Conservation (phyloP, 2,113 vertebrate genomes). For the Bujurquina vittata region DNA sequence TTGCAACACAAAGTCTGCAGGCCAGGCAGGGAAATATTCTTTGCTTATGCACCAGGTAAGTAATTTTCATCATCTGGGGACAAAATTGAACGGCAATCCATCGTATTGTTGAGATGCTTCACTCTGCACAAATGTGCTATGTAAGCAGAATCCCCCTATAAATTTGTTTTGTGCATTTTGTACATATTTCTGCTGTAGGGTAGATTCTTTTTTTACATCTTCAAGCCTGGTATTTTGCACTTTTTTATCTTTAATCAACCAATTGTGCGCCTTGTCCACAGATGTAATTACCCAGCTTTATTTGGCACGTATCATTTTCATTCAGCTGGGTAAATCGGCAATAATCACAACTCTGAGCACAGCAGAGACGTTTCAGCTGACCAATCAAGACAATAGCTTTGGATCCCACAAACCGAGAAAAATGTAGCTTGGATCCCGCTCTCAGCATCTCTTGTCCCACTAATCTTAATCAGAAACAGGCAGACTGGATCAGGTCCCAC, state of each 20-base stretch:
- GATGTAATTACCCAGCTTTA: conserved; percentile 49
- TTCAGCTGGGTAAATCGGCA: conserved; percentile 49
- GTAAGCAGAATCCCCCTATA: background rate
- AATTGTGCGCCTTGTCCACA: conserved; percentile 1
- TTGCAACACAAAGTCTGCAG: background rate
- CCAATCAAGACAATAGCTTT: conserved; percentile 56
- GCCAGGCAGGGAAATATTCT: background rate
- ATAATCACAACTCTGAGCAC: conserved; percentile 63
- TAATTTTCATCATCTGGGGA: background rate
- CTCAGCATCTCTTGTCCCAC: conserved; percentile 45
- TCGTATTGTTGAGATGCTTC: background rate
- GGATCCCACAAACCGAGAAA: conserved; percentile 32
- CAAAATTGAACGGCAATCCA: background rate
- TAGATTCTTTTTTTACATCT: background rate
- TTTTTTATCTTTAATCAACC: conserved; percentile 1
- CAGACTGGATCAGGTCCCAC: conserved; percentile 55
- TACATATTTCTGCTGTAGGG: background rate
- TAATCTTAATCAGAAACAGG: conserved; percentile 72
- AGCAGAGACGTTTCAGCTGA: conserved; percentile 31
- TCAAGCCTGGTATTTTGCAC: background rate
- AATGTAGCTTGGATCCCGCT: conserved; percentile 31
- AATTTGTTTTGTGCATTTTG: background rate
- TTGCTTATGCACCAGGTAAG: background rate
- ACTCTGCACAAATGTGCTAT: background rate
- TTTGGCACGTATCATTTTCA: conserved; percentile 42